Base-by-base conservation (phyloP, 2,888 invertebrate genomes). In the Neelides folsomi region DNA sequence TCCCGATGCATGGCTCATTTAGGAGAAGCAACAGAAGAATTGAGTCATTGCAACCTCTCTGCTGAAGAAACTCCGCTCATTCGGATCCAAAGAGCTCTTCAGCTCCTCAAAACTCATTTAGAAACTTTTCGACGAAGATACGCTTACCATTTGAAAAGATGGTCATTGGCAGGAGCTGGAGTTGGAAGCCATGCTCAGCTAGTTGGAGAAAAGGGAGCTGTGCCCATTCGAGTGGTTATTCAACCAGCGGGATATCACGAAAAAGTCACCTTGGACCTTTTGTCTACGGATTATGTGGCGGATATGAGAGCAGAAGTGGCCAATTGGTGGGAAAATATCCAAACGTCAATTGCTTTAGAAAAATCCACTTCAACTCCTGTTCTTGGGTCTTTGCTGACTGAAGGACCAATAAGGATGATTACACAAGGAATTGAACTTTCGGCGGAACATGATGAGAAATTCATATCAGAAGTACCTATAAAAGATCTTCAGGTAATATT, bases 251-350 rank as follows among this genome's bases (percentile, higher is more conserved):
- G 88, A 15, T 79, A 87, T 38, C 81, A 86, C 0, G 88, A 90
- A 57, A 82, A 90, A 67, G 86, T 86, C 16, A 76, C 81, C 16
- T 73, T 94, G 12, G 81, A 86, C 62, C 76, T 94, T 71, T 77
- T 84, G 60, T 83, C 82, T 40, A 80, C 83, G n/a, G 92, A 93
- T 72, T 80, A 86, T 58, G 83, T 94, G 20, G 92, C 90, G 3
- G 93, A 93, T 70, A 73, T 94, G 49, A 76, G 93, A 57, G 93
- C 93, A 1, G 93, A 93, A 75, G 88, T 93, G 51, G 86, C 88
- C n/a, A 83, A 86, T 61, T 93, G 92, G 92, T 92, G 90, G 86
- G 89, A 90, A 57, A 70, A 70, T 20, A 68, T 73, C 2, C 72
- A 73, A 53, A 27, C 27, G 16, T 39, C 39, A 40, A 6, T 27